Evolutionary conservation across 2,888 invertebrate genomes (phyloP).

Genomic region (Sericinus montela): DNA sequence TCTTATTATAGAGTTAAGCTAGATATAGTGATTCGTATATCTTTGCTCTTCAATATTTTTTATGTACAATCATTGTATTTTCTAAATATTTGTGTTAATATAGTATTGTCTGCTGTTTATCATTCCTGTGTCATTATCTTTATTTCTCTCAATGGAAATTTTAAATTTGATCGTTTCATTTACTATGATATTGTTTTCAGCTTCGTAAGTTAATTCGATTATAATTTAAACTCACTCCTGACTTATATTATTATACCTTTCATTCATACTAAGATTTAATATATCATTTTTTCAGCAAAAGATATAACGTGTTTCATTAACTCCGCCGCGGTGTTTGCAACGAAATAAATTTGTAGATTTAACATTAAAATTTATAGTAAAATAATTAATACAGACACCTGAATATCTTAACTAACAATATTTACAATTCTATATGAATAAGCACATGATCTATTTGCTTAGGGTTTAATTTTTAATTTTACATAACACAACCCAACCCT

Average conservation of each 20-base stretch:
- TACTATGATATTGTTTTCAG: neutral
- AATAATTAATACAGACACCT: slow-evolving; percentile 37
- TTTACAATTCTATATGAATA: slow-evolving; percentile 68
- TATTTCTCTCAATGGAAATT: slow-evolving; percentile 17
- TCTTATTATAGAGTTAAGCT: slow-evolving; percentile 55
- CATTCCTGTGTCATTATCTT: slow-evolving; percentile 57
- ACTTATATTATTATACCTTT: too few relatives aligned
- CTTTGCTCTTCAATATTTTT: slow-evolving; percentile 49
- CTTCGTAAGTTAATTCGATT: neutral
- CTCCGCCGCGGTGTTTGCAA: neutral
- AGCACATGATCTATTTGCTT: slow-evolving; percentile 62
- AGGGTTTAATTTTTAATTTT: slow-evolving; percentile 64
- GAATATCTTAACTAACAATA: slow-evolving; percentile 57
- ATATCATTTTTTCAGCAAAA: neutral
- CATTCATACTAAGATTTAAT: neutral
- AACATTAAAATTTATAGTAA: slow-evolving; percentile 18
- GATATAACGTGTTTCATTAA: neutral
- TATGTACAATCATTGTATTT: slow-evolving; percentile 45
- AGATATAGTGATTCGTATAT: slow-evolving; percentile 72
- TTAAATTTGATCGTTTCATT: slow-evolving; percentile 31
- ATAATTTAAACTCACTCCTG: neutral
- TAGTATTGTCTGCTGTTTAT: slow-evolving; percentile 77
- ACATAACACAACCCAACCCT: slow-evolving; percentile 77
- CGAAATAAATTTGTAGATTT: too few relatives aligned
- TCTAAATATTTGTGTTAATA: slow-evolving; percentile 63